Base-by-base conservation (phyloP, 2,888 invertebrate genomes). In the Asteroscopus sphinx region DNA sequence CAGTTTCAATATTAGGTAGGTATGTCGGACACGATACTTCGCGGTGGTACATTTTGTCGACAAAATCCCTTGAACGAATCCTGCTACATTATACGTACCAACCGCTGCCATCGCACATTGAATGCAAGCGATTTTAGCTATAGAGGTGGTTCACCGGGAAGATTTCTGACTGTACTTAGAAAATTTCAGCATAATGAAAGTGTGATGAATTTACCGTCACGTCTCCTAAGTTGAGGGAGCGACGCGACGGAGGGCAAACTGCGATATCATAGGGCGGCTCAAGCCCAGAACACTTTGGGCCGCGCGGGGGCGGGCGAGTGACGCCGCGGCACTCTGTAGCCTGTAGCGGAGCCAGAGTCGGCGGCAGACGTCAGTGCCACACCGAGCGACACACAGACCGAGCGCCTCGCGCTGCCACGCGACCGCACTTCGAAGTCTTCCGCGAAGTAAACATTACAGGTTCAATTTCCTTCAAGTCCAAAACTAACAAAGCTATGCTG, bases 261-360 rank as follows among this genome's bases (percentile, higher is more conserved):
- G 49, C 81, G 86, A 84, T 87, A 88, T 86, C 87, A 81, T 81
- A 84, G 88, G 87, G 86, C 81, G 84, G 82, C 76, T 81, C 64
- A 67, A 75, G 76, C 76, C 73, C 75, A 78, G 71, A 76, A 72
- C 78, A 73, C 63, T 64, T 49, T 48, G 55, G 78, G 77, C 67
- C 68, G 88, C 80, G 89, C 87, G 88, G 88, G 87, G 93, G 93
- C 89, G 94, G 90, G 85, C 86, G 85, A 85, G 80, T 91, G 88
- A 90, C 91, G 91, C 79, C 85, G 87, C 81, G 83, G 81, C 69
- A 81, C 67, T 72, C 68, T 68, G 62, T 70, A 74, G 75, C 74
- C 67, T 72, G 52, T 56, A 59, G 64, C 73, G 58, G 59, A 70
- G 73, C 69, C 77, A 69, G 69, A 65, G 76, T 76, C 77, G 85